phyloP scores from a whole-genome alignment of 2,888 invertebrate species.

The Phasia obesa region DNA sequence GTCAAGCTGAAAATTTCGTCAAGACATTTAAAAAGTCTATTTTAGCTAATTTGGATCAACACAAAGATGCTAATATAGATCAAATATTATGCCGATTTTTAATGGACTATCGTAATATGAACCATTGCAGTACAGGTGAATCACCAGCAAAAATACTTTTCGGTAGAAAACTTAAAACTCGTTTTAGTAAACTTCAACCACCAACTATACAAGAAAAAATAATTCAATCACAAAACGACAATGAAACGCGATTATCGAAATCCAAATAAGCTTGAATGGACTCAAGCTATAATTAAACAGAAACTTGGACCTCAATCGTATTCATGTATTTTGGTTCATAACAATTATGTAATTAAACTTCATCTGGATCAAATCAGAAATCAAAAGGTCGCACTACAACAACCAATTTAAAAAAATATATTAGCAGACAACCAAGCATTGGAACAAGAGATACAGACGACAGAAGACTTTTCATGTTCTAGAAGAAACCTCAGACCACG shows the following conservation, averaged over 20 bases:
- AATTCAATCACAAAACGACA: conserved; percentile 46
- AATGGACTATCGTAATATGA: conserved; percentile 39
- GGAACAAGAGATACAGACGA: background rate
- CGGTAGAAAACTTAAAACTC: conserved; percentile 57
- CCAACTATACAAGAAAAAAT: conserved; percentile 57
- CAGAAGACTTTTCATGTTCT: conserved; percentile 16
- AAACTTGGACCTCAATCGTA: conserved; percentile 47
- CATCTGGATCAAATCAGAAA: conserved; percentile 33
- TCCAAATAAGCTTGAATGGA: conserved; percentile 65
- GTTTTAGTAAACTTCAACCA: conserved; percentile 57
- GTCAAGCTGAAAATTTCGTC: conserved; percentile 68
- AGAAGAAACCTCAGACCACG: conserved; percentile 52
- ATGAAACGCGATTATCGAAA: conserved; percentile 64
- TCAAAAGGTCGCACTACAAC: conserved; percentile 5
- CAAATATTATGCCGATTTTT: conserved; percentile 30
- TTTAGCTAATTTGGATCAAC: conserved; percentile 50
- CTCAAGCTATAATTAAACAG: conserved; percentile 63
- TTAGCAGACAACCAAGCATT: conserved; percentile 3
- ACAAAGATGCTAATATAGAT: conserved; percentile 22
- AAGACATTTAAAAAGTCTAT: conserved; percentile 72
- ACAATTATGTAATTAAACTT: conserved; percentile 27
- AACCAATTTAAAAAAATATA: conserved; percentile 18
- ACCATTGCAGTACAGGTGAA: conserved; percentile 64
- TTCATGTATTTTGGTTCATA: conserved; percentile 13
- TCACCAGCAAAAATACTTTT: conserved; percentile 65